Base-by-base conservation (phyloP, 2,888 invertebrate genomes). In the Ectemnius continuus region DNA sequence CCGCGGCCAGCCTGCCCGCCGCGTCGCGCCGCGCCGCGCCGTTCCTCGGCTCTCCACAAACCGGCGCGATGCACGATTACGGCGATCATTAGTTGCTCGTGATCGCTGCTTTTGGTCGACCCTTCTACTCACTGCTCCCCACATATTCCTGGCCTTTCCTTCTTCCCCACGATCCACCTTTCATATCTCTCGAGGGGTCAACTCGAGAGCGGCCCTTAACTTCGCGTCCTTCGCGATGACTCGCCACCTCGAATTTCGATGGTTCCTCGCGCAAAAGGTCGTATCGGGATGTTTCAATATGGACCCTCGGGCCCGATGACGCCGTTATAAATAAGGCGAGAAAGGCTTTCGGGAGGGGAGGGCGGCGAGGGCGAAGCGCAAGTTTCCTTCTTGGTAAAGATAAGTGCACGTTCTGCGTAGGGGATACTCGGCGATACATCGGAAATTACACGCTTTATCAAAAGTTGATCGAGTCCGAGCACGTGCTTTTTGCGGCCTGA, bases 391-490 rank as follows among this genome's bases (percentile, higher is more conserved):
- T 72, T 67, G 72, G 78, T 69, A 69, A 48, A 61, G 78, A 78
- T 78, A 78, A 78, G 70, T 78, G 78, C 70, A 75, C 78, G 75
- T 70, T 75, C 71, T 75, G 23, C 72, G 79, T 71, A 65, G 62
- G 72, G 70, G 74, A 26, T 62, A 36, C 28, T n/a, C n/a, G 16
- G 23, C 46, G 66, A 70, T 76, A 64, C 73, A 67, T 67, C 73
- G 79, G 67, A 79, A 79, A 79, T 80, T 76, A 80, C 71, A 73
- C 76, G 76, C 76, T 79, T 80, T 80, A 79, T 80, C 76, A 75
- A 71, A 81, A 78, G 78, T 79, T 74, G 72, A 77, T 81, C 76
- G 77, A 67, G 70, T 58, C 73, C 69, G 64, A 74, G 67, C 68
- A 70, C 69, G 80, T 77, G 4, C 52, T 75, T 81, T 59, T 71